Percentiles rank a stretch among this genome's conserved stretches.
phyloP scores from a whole-genome alignment of 2,888 invertebrate genomes.

The Keiferia lycopersicella region DNA sequence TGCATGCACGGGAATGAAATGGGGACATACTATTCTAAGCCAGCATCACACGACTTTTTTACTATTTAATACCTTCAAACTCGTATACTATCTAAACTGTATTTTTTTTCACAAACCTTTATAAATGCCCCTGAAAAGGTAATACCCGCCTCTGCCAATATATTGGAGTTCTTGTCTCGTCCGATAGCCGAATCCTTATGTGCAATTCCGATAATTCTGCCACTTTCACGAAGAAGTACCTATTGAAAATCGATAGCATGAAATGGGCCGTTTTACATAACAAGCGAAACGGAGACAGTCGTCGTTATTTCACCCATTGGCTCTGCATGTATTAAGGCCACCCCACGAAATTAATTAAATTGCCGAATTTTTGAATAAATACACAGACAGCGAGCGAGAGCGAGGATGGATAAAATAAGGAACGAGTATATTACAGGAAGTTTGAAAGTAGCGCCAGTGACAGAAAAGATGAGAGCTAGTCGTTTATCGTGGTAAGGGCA shows the following conservation, averaged over 20 bases:
- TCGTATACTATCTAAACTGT: too few relatives aligned
- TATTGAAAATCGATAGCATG: conserved; percentile 19
- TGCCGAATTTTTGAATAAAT: not conserved
- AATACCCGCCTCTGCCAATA: not conserved
- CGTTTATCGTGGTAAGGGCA: too few relatives aligned
- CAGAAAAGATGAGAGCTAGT: too few relatives aligned
- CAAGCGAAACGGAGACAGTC: not conserved
- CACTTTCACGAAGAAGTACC: conserved; percentile 11
- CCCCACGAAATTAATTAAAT: not conserved
- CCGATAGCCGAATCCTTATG: not conserved
- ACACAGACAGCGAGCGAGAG: too few relatives aligned
- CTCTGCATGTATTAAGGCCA: not conserved
- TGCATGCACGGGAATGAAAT: too few relatives aligned
- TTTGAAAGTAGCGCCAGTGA: too few relatives aligned
- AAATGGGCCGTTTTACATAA: conserved; percentile 16
- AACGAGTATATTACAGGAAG: too few relatives aligned
- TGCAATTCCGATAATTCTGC: conserved; percentile 8
- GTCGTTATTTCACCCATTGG: conserved; percentile 1
- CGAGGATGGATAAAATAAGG: too few relatives aligned
- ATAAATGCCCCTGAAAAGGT: not conserved
- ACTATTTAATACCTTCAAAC: too few relatives aligned
- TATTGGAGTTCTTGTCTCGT: not conserved
- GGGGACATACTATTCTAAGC: too few relatives aligned
- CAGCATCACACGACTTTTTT: too few relatives aligned
- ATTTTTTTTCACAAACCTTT: not conserved